Percentiles rank a stretch among this genome's conserved stretches.
Evolutionary conservation across 2,888 invertebrate genomes (phyloP).

Genomic region (Chymomyza amoena): DNA sequence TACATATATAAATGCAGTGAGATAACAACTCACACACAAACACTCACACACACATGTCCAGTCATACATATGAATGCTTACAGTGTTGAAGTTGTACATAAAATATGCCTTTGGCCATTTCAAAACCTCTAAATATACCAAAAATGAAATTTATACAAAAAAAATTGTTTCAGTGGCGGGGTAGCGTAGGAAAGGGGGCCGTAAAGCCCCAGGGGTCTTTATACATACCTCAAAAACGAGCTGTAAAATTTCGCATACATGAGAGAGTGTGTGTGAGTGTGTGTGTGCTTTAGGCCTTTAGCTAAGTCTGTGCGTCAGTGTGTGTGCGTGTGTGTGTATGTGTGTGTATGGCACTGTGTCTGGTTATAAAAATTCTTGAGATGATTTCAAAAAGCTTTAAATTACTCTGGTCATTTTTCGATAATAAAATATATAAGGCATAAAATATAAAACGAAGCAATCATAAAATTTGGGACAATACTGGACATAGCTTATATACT

Average conservation of each 20-base stretch:
- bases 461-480: constrained; percentile 10
- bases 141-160: constrained; percentile 72
- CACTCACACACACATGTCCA: neutral
- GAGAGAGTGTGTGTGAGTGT: constrained; percentile 18
- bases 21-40: constrained; percentile 7
- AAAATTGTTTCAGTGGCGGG: constrained; percentile 13
- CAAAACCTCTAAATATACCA: constrained; percentile 70
- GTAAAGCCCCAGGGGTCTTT: constrained; percentile 59
- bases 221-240: constrained; percentile 71
- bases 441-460: neutral
- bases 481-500: neutral
- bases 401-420: constrained; percentile 57
- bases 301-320: neutral
- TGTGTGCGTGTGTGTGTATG: constrained; percentile 3
- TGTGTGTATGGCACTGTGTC: constrained; percentile 18
- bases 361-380: constrained; percentile 62
- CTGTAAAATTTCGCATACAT: constrained; percentile 59
- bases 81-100: constrained; percentile 72
- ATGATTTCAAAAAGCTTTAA: constrained; percentile 69
- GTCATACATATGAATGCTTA: constrained; percentile 50
- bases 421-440: constrained; percentile 46
- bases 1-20: constrained; percentile 54
- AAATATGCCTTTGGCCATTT: constrained; percentile 62
- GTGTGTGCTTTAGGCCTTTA: constrained; percentile 3
- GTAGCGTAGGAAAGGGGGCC: constrained; percentile 43